Percentiles rank a stretch among this genome's conserved stretches.
Evolutionary conservation across 1,140 invertebrate genomes (phyloP).

Genomic region (Dolichoris vasculosae): DNA sequence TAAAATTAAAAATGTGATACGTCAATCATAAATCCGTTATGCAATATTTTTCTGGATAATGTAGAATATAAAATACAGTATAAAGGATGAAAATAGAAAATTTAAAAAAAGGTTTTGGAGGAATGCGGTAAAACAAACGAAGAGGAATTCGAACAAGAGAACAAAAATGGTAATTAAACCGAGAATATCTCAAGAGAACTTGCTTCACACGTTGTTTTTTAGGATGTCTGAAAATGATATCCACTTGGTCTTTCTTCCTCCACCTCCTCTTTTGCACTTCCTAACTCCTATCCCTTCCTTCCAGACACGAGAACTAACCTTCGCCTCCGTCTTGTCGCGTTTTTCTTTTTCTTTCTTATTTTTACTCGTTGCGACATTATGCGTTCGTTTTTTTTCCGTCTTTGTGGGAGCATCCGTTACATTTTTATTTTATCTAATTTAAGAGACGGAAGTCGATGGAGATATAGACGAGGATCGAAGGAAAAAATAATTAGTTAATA

Average conservation of each 20-base stretch:
- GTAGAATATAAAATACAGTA: background rate
- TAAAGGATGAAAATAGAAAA: background rate
- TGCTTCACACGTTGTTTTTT: conserved; percentile 62
- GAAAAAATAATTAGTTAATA: conserved; percentile 8
- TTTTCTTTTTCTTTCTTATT: conserved; percentile 12
- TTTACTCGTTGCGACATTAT: background rate
- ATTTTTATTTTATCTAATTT: background rate
- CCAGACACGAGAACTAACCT: background rate
- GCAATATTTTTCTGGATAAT: background rate
- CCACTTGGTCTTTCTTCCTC: conserved; percentile 48
- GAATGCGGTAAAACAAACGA: background rate
- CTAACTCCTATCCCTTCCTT: conserved; percentile 44
- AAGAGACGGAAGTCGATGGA: background rate
- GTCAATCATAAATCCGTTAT: background rate
- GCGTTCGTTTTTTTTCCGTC: background rate
- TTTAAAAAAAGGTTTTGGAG: background rate
- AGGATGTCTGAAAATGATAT: conserved; percentile 65
- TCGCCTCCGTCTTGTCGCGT: background rate
- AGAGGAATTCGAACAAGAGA: conserved; percentile 62
- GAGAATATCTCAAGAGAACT: conserved; percentile 58
- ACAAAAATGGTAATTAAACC: conserved; percentile 64
- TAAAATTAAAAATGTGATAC: too few relatives aligned
- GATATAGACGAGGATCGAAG: background rate
- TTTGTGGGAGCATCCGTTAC: background rate
- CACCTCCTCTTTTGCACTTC: conserved; percentile 45